phyloP scores from a whole-genome alignment of 1,140 invertebrate genomes.

The Dolichoris vasculosae region DNA sequence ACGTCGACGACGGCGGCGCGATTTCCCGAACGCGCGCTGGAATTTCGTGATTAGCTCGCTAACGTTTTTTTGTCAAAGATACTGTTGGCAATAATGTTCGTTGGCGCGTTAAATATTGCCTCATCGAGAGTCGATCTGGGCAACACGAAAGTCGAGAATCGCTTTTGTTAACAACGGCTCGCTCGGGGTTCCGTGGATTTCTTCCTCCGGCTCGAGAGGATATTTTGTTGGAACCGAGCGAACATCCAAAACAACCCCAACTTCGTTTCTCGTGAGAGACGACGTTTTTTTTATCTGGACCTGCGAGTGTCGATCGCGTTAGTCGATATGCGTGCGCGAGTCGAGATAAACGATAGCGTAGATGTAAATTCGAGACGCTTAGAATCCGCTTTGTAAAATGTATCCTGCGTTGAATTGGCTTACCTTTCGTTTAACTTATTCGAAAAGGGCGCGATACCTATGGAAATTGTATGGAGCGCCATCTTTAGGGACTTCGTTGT shows the following conservation, averaged over 20 bases:
- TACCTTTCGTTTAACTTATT: neutral
- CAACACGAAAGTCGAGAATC: conserved; percentile 28
- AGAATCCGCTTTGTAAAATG: no score
- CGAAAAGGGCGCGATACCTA: neutral
- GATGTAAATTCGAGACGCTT: no score
- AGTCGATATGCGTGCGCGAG: no score
- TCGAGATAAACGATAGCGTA: no score
- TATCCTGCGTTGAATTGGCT: neutral
- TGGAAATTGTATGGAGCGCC: neutral
- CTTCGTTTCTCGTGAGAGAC: neutral
- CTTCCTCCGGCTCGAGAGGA: neutral
- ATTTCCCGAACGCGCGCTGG: conserved; percentile 58
- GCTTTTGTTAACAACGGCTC: conserved; percentile 42
- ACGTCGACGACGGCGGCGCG: conserved; percentile 41
- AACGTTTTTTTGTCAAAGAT: conserved; percentile 61
- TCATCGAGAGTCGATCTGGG: conserved; percentile 57
- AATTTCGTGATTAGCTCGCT: conserved; percentile 66
- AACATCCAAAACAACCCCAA: neutral
- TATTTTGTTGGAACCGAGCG: neutral
- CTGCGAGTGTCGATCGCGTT: no score
- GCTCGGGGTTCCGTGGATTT: conserved; percentile 22
- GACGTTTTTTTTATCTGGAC: no score
- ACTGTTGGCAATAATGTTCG: conserved; percentile 70
- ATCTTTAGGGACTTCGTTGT: neutral
- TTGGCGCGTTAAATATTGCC: conserved; percentile 71